Conservation (phyloP, 2,888 invertebrate species). For the Xanthorhoe designata region DNA sequence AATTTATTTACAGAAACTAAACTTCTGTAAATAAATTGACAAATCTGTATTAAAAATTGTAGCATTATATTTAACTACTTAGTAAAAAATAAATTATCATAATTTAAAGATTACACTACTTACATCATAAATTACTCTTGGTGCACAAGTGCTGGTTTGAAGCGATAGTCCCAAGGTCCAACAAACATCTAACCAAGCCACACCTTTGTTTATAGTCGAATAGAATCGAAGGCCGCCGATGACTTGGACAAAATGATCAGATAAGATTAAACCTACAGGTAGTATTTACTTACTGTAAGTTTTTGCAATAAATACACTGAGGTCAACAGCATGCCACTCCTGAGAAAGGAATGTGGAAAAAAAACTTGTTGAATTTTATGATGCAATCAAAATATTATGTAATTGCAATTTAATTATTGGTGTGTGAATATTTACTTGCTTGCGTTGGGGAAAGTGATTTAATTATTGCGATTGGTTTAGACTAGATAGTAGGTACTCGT, state of each 20-base stretch:
- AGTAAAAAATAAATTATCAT: too few relatives aligned
- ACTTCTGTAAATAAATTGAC: too few relatives aligned
- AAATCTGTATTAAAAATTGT: too few relatives aligned
- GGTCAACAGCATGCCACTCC: conserved; percentile 43
- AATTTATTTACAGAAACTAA: too few relatives aligned
- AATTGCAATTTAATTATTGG: conserved; percentile 1
- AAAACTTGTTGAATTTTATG: conserved; percentile 26
- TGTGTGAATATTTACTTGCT: background rate
- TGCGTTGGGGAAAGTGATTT: background rate
- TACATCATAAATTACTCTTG: background rate
- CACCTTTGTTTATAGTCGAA: background rate
- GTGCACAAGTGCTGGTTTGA: background rate
- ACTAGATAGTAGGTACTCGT: background rate
- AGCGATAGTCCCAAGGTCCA: background rate
- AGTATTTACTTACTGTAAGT: conserved; percentile 8
- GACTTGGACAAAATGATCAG: conserved; percentile 21
- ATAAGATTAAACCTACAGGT: conserved; percentile 4
- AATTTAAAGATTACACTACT: too few relatives aligned
- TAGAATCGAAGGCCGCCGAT: conserved; percentile 14
- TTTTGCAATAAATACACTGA: conserved; percentile 41
- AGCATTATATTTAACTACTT: too few relatives aligned
- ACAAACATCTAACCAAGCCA: background rate
- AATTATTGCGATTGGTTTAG: background rate
- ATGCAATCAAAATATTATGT: conserved; percentile 16
- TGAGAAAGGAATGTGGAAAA: conserved; percentile 37